Conservation (phyloP, 2,113 vertebrate genomes). For the Lagopus leucura region DNA sequence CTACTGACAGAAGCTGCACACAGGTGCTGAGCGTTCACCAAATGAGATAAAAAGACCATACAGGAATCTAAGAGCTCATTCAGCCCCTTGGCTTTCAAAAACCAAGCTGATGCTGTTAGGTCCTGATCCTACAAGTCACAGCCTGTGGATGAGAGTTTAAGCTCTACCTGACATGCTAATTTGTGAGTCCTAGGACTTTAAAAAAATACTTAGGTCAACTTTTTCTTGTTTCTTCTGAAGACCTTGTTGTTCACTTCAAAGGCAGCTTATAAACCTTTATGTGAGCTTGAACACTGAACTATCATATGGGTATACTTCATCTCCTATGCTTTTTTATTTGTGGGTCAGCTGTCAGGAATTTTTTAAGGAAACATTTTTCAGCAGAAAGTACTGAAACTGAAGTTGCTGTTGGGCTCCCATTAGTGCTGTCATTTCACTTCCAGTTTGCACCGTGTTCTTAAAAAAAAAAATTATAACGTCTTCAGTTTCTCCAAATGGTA, state of each 20-base stretch:
- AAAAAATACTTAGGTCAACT: conserved; percentile 26
- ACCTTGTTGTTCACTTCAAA: conserved; percentile 35
- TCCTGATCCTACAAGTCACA: conserved; percentile 36
- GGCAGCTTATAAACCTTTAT: not conserved
- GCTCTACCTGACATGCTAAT: not conserved
- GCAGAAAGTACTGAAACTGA: not conserved
- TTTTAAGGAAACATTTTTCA: not conserved
- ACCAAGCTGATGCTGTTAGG: not conserved
- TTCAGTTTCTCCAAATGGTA: not conserved
- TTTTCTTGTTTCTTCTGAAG: conserved; percentile 45
- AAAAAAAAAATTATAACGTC: not conserved
- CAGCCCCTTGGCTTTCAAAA: conserved; percentile 62
- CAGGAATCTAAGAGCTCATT: conserved; percentile 40
- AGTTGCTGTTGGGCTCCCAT: not conserved
- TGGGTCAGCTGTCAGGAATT: not conserved
- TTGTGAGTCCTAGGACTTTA: conserved; percentile 13
- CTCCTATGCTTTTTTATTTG: not conserved
- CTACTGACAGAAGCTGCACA: conserved; percentile 66
- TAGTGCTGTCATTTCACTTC: not conserved
- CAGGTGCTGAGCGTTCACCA: conserved; percentile 77
- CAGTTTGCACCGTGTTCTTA: not conserved
- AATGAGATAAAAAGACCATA: conserved; percentile 70
- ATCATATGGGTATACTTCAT: not conserved
- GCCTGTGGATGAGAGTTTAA: not conserved
- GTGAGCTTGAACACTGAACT: not conserved